These are phyloP conservation scores for Pogonognathellus flavescens DNA, from an alignment of 1,140 invertebrate genomes.

Conservation along the genomic window DNA sequence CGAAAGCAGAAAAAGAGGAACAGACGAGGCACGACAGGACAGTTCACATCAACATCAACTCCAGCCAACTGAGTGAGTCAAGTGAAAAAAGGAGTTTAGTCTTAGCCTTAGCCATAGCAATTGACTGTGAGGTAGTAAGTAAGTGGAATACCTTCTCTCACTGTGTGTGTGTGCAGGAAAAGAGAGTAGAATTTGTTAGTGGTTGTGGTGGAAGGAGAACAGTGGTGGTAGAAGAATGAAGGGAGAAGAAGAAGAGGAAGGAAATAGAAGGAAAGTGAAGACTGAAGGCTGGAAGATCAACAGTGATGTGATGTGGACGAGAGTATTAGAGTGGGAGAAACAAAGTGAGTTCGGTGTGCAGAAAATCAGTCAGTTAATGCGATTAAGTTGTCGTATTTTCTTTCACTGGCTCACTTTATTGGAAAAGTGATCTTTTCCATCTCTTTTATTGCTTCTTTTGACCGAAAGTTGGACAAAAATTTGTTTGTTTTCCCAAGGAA, in stretches of 20 bases:
- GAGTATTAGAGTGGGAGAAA: constrained; percentile 58
- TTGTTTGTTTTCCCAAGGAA: constrained; percentile 64
- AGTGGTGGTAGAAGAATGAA: not conserved
- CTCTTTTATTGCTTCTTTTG: constrained; percentile 66
- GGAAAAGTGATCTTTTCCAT: constrained; percentile 66
- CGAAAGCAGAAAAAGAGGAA: not conserved
- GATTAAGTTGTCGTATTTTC: constrained; percentile 67
- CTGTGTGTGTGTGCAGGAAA: not conserved
- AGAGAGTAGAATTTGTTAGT: too few species aligned
- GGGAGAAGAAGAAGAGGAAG: not conserved
- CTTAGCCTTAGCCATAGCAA: not conserved
- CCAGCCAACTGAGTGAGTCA: not conserved
- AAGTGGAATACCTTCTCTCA: not conserved
- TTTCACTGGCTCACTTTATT: constrained; percentile 66
- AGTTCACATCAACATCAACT: not conserved
- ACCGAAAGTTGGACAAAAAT: constrained; percentile 62
- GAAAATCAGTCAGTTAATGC: constrained; percentile 67
- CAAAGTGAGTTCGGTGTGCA: constrained; percentile 64
- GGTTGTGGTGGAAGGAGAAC: not conserved
- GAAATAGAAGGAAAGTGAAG: not conserved
- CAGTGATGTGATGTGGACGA: constrained; percentile 59
- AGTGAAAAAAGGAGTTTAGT: not conserved
- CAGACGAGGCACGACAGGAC: constrained; percentile 1
- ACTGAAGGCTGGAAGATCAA: constrained; percentile 58
- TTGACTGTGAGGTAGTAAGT: not conserved